Evolutionary conservation across 2,888 invertebrate genomes (phyloP).

Genomic region (Philereme vetulata): DNA sequence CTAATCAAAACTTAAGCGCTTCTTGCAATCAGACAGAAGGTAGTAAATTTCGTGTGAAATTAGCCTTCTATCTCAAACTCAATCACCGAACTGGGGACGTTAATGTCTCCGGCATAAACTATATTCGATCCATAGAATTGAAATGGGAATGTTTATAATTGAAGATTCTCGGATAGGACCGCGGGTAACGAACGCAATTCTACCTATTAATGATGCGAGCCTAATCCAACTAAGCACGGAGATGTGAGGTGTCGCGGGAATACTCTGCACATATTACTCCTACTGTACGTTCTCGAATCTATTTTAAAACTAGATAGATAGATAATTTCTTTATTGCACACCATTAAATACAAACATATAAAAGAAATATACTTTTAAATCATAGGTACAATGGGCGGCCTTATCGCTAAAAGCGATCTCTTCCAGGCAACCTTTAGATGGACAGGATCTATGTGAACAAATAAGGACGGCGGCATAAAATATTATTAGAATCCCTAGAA

Average conservation of each 20-base stretch:
- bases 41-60: slow-evolving; percentile 43
- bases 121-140: slow-evolving; percentile 63
- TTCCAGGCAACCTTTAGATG: no score
- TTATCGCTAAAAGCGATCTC: no score
- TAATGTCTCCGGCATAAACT: slow-evolving; percentile 45
- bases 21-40: slow-evolving; percentile 42
- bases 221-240: slow-evolving; percentile 77
- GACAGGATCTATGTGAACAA: no score
- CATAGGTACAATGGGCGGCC: no score
- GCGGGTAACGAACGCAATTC: slow-evolving; percentile 68
- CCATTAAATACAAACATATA: no score
- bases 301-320: slow-evolving; percentile 34
- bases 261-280: slow-evolving; percentile 59
- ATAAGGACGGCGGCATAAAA: no score
- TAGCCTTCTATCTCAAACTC: slow-evolving; percentile 43
- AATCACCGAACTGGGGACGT: slow-evolving; percentile 44
- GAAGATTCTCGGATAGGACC: slow-evolving; percentile 62
- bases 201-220: slow-evolving; percentile 78
- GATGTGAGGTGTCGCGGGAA: slow-evolving; percentile 64
- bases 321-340: no score
- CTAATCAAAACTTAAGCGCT: slow-evolving; percentile 44
- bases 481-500: no score
- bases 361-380: no score
- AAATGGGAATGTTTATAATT: slow-evolving; percentile 77
- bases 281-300: slow-evolving; percentile 60